Evolutionary conservation across 2,888 invertebrate species (phyloP).

Genomic region (Sinodicranocentrus sp.): DNA sequence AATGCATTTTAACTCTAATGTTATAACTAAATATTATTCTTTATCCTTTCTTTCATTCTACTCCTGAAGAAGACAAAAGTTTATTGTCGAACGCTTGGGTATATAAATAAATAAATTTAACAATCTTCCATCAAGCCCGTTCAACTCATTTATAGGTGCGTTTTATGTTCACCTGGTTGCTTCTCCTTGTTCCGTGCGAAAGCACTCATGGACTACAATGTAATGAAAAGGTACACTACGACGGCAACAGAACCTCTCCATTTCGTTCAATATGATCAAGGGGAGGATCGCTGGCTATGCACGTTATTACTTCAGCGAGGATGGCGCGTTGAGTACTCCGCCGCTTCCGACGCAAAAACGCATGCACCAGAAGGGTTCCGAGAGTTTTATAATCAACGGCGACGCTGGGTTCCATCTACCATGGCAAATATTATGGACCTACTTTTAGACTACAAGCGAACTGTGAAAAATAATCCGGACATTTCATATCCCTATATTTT

Average conservation of each 20-base stretch:
- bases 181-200: slow-evolving; percentile 81
- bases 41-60: no score
- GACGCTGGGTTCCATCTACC: slow-evolving; percentile 82
- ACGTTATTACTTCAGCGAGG: slow-evolving; percentile 81
- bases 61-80: no score
- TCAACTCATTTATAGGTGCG: slow-evolving; percentile 78
- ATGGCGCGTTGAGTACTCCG: slow-evolving; percentile 79
- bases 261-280: slow-evolving; percentile 81
- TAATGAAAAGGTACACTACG: slow-evolving; percentile 81
- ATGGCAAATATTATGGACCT: slow-evolving; percentile 82
- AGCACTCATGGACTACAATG: slow-evolving; percentile 81
- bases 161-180: slow-evolving; percentile 82
- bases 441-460: slow-evolving; percentile 79
- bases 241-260: slow-evolving; percentile 78
- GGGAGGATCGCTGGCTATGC: slow-evolving; percentile 81
- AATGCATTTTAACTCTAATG: no score
- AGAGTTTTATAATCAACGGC: slow-evolving; percentile 82
- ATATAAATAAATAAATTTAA: no score
- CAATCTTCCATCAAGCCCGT: neutral
- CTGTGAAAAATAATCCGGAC: slow-evolving; percentile 80
- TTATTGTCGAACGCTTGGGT: no score
- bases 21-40: no score
- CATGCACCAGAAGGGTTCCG: slow-evolving; percentile 81
- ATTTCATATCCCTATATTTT: slow-evolving; percentile 79
- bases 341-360: slow-evolving; percentile 79